A percentile compares a stretch with the other conserved stretches of the same genome.
Conservation (phyloP, 2,797 vertebrate species). For the Margarornis squamiger region DNA sequence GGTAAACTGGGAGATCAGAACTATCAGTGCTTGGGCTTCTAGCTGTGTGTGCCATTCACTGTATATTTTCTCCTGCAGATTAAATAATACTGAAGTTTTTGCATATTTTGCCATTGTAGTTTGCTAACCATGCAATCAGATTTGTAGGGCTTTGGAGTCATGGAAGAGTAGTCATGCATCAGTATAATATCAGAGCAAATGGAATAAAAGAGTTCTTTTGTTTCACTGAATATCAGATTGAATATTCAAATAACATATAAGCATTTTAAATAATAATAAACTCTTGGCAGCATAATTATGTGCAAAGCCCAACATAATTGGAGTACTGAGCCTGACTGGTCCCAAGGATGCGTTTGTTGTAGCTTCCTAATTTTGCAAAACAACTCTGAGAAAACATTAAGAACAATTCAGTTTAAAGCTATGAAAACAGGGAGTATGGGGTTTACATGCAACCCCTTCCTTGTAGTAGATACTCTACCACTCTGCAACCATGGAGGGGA, state of each 20-base stretch:
- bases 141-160: conserved; percentile 48
- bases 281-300: background rate
- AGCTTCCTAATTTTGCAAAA: conserved; percentile 27
- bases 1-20: conserved; percentile 11
- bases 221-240: conserved; percentile 39
- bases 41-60: background rate
- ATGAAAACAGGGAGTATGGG: background rate
- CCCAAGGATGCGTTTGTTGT: background rate
- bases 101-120: conserved; percentile 43
- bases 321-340: conserved; percentile 18
- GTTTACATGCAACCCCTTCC: background rate
- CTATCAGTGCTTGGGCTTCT: conserved; percentile 2
- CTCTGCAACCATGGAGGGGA: background rate
- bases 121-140: conserved; percentile 17
- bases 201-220: conserved; percentile 40
- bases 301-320: conserved; percentile 32
- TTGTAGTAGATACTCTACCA: background rate
- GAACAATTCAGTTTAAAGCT: background rate
- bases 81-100: conserved; percentile 53
- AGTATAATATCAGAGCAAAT: conserved; percentile 47
- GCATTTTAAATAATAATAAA: conserved; percentile 49
- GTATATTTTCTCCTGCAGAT: conserved; percentile 33
- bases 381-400: background rate
- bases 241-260: conserved; percentile 65
- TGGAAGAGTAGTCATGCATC: conserved; percentile 31